Conservation (phyloP, 2,113 vertebrate genomes). For the Oenanthe oenanthe region DNA sequence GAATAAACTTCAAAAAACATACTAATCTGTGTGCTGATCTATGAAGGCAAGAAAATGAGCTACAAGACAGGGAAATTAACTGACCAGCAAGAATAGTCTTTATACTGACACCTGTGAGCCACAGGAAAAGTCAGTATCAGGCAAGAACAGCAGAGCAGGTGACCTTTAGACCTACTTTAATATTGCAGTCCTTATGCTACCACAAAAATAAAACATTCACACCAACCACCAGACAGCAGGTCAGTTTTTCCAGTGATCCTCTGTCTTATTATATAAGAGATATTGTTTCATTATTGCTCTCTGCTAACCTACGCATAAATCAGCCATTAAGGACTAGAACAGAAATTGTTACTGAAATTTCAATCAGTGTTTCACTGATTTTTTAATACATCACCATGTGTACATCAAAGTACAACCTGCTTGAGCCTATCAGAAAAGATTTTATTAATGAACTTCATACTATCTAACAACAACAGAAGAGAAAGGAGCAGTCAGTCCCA, state of each 20-base stretch:
- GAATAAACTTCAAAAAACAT: not conserved
- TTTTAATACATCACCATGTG: not conserved
- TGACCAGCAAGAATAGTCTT: not conserved
- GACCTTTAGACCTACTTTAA: not conserved
- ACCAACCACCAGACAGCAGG: not conserved
- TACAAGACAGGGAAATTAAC: not conserved
- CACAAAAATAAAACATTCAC: not conserved
- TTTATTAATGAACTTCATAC: not conserved
- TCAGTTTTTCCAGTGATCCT: constrained; percentile 31
- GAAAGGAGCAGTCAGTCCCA: not conserved
- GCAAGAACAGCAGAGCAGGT: not conserved
- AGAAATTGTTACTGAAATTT: constrained; percentile 33
- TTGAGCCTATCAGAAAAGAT: not conserved
- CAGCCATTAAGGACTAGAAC: not conserved
- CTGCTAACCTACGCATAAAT: constrained; percentile 28
- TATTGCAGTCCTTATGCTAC: not conserved
- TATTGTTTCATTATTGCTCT: not conserved
- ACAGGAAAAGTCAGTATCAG: not conserved
- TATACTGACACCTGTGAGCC: not conserved
- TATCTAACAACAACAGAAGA: not conserved
- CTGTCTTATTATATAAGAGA: constrained; percentile 20
- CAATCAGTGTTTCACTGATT: not conserved
- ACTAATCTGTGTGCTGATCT: not conserved
- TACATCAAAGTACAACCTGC: constrained; percentile 6
- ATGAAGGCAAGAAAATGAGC: not conserved